Evolutionary conservation across 2,797 vertebrate genomes (phyloP).

Genomic region (Podargus strigoides): DNA sequence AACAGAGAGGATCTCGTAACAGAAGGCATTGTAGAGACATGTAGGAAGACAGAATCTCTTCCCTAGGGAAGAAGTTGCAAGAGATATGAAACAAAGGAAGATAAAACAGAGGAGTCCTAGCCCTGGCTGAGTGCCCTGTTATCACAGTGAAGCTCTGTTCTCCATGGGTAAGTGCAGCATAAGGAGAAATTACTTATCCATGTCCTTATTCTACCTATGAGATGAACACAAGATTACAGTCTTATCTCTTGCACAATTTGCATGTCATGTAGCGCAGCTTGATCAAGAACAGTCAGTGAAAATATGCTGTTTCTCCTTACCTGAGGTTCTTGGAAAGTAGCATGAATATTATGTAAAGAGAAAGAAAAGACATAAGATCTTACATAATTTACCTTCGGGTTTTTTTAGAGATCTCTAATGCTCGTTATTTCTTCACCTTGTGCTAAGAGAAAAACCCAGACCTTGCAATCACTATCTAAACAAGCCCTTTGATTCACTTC

Average conservation of each 20-base stretch:
- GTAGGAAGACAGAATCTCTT: neutral
- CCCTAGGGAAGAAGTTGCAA: neutral
- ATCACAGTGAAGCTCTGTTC: neutral
- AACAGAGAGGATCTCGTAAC: neutral
- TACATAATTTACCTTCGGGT: neutral
- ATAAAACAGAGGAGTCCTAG: neutral
- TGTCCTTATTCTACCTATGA: neutral
- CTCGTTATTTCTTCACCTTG: neutral
- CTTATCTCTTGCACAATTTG: neutral
- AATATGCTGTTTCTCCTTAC: neutral
- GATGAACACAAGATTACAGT: neutral
- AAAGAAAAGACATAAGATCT: neutral
- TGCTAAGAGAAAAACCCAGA: neutral
- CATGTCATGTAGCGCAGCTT: neutral
- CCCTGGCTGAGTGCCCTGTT: neutral
- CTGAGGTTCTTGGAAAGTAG: neutral
- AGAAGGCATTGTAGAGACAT: neutral
- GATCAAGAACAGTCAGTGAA: neutral
- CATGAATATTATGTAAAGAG: neutral
- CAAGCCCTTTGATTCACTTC: neutral
- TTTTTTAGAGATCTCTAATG: neutral
- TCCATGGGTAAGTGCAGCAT: neutral
- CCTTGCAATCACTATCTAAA: neutral
- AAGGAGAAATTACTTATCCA: neutral
- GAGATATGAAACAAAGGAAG: neutral